Conservation (phyloP, 1,140 invertebrate genomes). For the Drosophila lini region DNA sequence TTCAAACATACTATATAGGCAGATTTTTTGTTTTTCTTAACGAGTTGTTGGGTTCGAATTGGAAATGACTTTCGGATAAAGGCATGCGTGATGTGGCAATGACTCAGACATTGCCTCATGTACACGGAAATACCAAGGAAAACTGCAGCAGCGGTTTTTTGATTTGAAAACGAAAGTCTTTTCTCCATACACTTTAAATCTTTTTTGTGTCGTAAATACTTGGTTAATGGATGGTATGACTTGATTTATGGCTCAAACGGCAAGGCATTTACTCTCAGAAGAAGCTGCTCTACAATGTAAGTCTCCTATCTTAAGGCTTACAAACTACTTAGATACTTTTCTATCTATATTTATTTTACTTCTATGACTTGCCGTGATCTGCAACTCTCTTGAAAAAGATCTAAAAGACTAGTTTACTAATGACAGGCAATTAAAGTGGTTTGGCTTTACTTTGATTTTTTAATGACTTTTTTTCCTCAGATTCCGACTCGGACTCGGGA, state of each 20-base stretch:
- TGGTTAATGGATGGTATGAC: slow-evolving; percentile 5
- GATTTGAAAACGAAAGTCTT: slow-evolving; percentile 36
- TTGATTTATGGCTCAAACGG: slow-evolving; percentile 23
- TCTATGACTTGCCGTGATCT: background rate
- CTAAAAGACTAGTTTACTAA: background rate
- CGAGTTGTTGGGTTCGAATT: background rate
- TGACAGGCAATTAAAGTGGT: slow-evolving; percentile 13
- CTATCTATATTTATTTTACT: background rate
- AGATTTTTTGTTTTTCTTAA: background rate
- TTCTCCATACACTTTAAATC: slow-evolving; percentile 4
- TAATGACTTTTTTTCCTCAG: slow-evolving; percentile 17
- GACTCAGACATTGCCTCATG: slow-evolving; percentile 9
- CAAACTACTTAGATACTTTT: background rate
- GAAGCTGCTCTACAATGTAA: background rate
- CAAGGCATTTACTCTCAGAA: too few species aligned
- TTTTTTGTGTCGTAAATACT: slow-evolving; percentile 11
- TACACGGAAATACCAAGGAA: slow-evolving; percentile 13
- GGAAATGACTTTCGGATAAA: slow-evolving; percentile 13
- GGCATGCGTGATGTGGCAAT: slow-evolving; percentile 24
- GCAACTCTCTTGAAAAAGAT: background rate
- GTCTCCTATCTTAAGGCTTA: background rate
- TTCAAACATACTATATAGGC: background rate
- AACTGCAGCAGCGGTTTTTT: slow-evolving; percentile 15
- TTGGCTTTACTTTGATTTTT: slow-evolving; percentile 8
- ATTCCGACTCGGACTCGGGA: background rate